A percentile compares a stretch with the other conserved stretches of the same genome.
phyloP scores from a whole-genome alignment of 2,797 vertebrate genomes.

The Sebastes steindachneri region DNA sequence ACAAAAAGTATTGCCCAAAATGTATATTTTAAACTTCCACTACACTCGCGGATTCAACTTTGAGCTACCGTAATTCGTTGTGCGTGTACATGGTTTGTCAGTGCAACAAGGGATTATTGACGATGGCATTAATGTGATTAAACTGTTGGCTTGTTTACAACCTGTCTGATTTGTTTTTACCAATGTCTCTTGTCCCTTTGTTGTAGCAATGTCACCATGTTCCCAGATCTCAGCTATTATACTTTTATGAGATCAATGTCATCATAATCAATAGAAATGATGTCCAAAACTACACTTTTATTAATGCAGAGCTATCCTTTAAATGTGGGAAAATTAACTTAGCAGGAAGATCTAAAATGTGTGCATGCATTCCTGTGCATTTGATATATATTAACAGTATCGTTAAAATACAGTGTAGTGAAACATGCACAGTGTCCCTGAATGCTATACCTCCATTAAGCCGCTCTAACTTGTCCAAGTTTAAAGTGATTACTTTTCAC shows the following conservation, averaged over 20 bases:
- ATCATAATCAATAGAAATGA: not conserved
- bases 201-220: not conserved
- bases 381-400: constrained; percentile 4
- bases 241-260: not conserved
- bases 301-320: not conserved
- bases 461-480: constrained; percentile 51
- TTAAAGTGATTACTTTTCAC: constrained; percentile 63
- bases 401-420: not conserved
- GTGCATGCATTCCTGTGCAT: not conserved
- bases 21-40: not conserved
- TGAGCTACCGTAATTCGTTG: not conserved
- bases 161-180: not conserved
- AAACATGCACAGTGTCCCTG: not conserved
- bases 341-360: not conserved
- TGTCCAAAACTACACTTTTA: not conserved
- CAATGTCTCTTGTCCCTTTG: not conserved
- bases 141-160: not conserved
- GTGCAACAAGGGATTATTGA: not conserved
- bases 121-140: not conserved
- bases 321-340: not conserved
- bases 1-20: not conserved
- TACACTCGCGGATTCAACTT: not conserved
- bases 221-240: not conserved
- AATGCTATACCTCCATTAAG: constrained; percentile 22
- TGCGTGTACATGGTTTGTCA: not conserved